Evolutionary conservation across 2,797 vertebrate species (phyloP), one percentile per base, ranked within the genome.

Genomic region (Takifugu rubripes): DNA sequence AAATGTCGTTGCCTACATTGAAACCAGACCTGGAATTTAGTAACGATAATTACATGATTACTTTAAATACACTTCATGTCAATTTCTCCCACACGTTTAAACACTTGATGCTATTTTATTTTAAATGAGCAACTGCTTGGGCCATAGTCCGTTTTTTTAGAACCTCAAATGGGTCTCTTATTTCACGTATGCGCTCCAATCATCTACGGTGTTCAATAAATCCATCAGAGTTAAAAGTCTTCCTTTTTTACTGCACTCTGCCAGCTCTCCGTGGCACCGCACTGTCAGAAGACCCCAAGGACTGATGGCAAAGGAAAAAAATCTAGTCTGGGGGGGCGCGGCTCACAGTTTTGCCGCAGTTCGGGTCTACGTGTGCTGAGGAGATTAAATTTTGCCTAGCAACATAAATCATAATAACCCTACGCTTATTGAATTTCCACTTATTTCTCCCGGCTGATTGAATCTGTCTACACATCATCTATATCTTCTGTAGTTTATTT

Each of bases 341-440:
- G 89, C 87, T 88, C 86, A 54, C 82, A 77, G 84, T 82, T 90
- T 90, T 90, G 89, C 89, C 88, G 89, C 89, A 90, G 85, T 89
- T 87, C 72, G 68, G 75, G 69, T 75, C 79, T 55, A 73, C 83
- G 83, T 84, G 85, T 87, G 83, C 75, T 68, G 51, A 59, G 58
- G 58, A 78, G 74, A 77, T 76, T 73, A 68, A 3, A 63, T 57
- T 88, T 87, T 88, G 84, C 88, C 88, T 75, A 85, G 87, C 86
- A 90, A 89, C 88, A 82, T 81, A 84, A 77, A 79, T 65, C 52
- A 72, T 59, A 69, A 74, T 73, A 72, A 61, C 57, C 47, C 55
- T 25, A 25, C 40, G 45, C 46, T 55, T 65, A 49, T 25, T 64
- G 40, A 48, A 56, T 60, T 45, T 48, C 6, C 16, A 61, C n/a